Evolutionary conservation across 2,113 vertebrate species (phyloP).

Genomic region (Dasyprocta punctata): DNA sequence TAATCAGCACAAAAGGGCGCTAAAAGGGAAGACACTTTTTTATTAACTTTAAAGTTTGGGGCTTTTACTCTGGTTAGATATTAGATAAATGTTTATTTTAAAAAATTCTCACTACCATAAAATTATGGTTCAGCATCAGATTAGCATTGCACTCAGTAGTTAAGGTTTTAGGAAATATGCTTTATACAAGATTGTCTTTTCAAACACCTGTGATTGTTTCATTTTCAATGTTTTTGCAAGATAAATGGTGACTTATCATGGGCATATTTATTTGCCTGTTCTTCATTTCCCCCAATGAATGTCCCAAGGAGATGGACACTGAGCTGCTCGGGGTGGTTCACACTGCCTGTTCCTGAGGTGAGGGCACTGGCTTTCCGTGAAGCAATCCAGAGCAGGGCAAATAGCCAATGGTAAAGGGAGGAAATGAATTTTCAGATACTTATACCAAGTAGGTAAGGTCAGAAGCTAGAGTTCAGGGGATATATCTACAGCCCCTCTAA

Average conservation of each 20-base stretch:
- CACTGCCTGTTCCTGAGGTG: constrained; percentile 90
- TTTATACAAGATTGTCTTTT: constrained; percentile 83
- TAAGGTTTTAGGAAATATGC: constrained; percentile 84
- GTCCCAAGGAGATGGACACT: constrained; percentile 81
- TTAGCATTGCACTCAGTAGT: constrained; percentile 85
- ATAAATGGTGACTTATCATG: constrained; percentile 84
- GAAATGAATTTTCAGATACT: constrained; percentile 88
- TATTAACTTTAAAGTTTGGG: constrained; percentile 83
- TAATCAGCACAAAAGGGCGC: constrained; percentile 86
- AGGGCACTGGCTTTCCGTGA: constrained; percentile 88
- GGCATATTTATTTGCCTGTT: constrained; percentile 85
- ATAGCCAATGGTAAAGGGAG: constrained; percentile 88
- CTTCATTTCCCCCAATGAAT: constrained; percentile 83
- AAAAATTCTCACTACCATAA: constrained; percentile 75
- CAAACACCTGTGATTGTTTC: constrained; percentile 84
- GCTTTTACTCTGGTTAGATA: constrained; percentile 77
- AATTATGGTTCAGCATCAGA: constrained; percentile 77
- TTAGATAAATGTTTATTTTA: constrained; percentile 79
- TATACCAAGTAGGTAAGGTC: constrained; percentile 88
- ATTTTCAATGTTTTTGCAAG: constrained; percentile 82
- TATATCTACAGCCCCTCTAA: constrained; percentile 81
- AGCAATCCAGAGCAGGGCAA: constrained; percentile 89
- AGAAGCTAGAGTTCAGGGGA: constrained; percentile 83
- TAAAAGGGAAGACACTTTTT: constrained; percentile 81
- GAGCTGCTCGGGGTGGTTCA: constrained; percentile 82